Base-by-base conservation (phyloP, 2,797 vertebrate genomes). In the Xerus rutilus region DNA sequence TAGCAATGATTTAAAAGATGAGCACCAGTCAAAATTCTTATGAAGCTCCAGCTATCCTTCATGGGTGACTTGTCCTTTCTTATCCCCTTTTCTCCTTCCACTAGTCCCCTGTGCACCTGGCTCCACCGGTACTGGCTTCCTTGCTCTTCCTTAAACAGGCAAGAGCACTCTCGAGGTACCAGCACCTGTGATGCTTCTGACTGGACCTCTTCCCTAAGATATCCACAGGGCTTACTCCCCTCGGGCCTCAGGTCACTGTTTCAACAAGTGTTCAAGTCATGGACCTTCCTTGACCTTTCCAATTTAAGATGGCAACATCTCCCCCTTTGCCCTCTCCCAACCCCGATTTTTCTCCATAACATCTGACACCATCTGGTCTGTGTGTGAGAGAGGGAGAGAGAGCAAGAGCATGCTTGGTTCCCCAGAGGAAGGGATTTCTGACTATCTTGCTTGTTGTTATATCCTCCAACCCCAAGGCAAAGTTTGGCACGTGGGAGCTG, bases 261-360 rank as follows among this genome's bases (percentile, higher is more conserved):
- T 45, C 6, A 17, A 74, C 7, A 17, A 0, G n/a, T n/a, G n/a
- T n/a, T n/a, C n/a, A n/a, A n/a, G 5, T 32, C 69, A 28, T 4
- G 0, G 21, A 67, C 28, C 28, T 65, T 30, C 15, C 69, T 12
- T 21, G 43, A 49, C 9, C 0, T 30, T 54, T 65, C 5, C 18
- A 32, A 47, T 0, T 45, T 59, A 82, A 35, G 13, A 73, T 0
- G 57, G 30, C 21, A 57, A 30, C 20, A 15, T 17, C 39, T 35
- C 32, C 13, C 54, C 18, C 62, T 49, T 30, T 28, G 11, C 10
- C 2, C 9, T 3, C 7, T 1, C 49, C 35, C 14, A 59, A 10
- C 1, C 28, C 72, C 45, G 17, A 7, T 45, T 76, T 87, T 59
- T 49, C 59, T 74, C 25, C 17, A 30, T 3, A 72, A 49, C 52